These are phyloP conservation scores for Pogonocherus hispidulus DNA, from an alignment of 2,888 invertebrate species.

Conservation along the genomic window DNA sequence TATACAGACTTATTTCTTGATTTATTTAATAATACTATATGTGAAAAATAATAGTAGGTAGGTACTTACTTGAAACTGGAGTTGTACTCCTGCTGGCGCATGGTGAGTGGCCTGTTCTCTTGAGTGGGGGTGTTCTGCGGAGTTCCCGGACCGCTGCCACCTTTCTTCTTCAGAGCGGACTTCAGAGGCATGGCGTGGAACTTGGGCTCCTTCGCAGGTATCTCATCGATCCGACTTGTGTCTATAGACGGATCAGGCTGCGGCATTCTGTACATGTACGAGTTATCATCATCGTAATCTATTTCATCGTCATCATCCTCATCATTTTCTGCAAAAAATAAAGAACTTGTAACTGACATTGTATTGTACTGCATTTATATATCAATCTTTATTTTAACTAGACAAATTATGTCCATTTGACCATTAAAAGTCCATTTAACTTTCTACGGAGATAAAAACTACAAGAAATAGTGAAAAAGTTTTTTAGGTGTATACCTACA, in stretches of 20 bases:
- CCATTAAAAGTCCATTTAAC: too few species aligned
- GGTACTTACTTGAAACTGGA: constrained; percentile 85
- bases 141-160: constrained; percentile 76
- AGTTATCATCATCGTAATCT: constrained; percentile 71
- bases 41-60: background rate
- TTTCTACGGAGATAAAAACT: too few species aligned
- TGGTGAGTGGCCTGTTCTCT: constrained; percentile 76
- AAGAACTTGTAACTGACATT: too few species aligned
- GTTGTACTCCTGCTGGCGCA: constrained; percentile 74
- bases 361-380: too few species aligned
- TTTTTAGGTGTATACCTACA: too few species aligned
- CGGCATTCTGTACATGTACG: constrained; percentile 73
- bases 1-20: too few species aligned
- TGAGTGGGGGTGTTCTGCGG: constrained; percentile 80
- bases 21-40: constrained; percentile 1
- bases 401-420: too few species aligned
- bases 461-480: too few species aligned
- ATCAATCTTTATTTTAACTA: too few species aligned
- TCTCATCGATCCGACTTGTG: constrained; percentile 89
- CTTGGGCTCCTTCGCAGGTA: constrained; percentile 82
- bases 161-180: constrained; percentile 90
- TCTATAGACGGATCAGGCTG: constrained; percentile 81
- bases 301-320: constrained; percentile 63
- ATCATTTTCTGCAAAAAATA: constrained; percentile 37
- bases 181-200: constrained; percentile 93